phyloP scores from a whole-genome alignment of 2,797 vertebrate species.

The Pseudocheirus occidentalis region DNA sequence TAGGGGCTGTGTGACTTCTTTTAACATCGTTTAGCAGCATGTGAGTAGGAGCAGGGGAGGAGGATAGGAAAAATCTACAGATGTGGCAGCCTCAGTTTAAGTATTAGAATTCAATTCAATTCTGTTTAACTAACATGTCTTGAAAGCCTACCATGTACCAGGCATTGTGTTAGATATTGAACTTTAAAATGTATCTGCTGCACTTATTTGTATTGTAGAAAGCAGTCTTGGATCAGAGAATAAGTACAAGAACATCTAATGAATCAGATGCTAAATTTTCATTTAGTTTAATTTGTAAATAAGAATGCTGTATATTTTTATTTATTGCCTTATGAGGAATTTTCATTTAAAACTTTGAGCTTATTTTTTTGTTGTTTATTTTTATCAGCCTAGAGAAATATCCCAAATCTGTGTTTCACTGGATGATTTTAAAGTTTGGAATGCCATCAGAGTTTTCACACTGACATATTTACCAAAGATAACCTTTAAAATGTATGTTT shows the following conservation, averaged over 20 bases:
- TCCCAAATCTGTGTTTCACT: conserved; percentile 70
- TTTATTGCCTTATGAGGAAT: conserved; percentile 45
- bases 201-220: conserved; percentile 9
- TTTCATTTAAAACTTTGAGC: conserved; percentile 47
- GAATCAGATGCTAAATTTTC: conserved; percentile 20
- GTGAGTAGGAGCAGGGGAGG: neutral
- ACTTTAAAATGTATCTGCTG: conserved; percentile 31
- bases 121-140: neutral
- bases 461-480: conserved; percentile 77
- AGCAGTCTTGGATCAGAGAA: conserved; percentile 12
- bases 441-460: conserved; percentile 70
- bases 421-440: conserved; percentile 59
- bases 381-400: conserved; percentile 52
- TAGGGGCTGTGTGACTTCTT: neutral
- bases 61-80: neutral
- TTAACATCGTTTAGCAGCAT: neutral
- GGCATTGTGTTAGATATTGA: neutral
- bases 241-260: neutral
- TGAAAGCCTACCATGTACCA: neutral
- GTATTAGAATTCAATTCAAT: neutral
- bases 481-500: conserved; percentile 78
- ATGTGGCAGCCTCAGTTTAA: neutral
- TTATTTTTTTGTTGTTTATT: conserved; percentile 30
- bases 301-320: conserved; percentile 3
- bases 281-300: conserved; percentile 39